Conservation (phyloP, 2,888 invertebrate species). For the Flexamia atlantica region DNA sequence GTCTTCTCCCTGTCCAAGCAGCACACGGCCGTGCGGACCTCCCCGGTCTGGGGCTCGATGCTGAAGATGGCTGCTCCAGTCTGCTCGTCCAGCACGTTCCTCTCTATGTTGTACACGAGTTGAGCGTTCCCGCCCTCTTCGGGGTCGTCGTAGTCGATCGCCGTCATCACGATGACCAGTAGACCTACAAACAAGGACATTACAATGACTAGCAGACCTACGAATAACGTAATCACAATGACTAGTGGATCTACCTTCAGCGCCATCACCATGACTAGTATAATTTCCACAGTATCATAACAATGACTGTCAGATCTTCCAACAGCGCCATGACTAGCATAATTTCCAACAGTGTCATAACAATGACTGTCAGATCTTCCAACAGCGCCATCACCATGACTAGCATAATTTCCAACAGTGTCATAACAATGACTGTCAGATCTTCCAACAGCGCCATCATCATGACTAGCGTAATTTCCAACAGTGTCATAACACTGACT, state of each 20-base stretch:
- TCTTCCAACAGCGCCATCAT: no score
- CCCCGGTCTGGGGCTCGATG: constrained; percentile 96
- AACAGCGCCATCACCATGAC: constrained; percentile 98
- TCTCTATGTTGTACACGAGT: constrained; percentile 95
- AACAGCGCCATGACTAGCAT: no score
- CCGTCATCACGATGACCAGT: constrained; percentile 99
- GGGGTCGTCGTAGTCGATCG: constrained; percentile 97
- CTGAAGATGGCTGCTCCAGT: constrained; percentile 97
- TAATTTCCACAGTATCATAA: no score
- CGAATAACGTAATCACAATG: constrained; percentile 94
- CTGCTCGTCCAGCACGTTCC: constrained; percentile 97
- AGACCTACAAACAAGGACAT: constrained; percentile 92
- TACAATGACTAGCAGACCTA: constrained; percentile 97
- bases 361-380: constrained; percentile 96
- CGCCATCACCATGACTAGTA: constrained; percentile 99
- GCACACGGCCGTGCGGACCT: constrained; percentile 97
- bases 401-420: constrained; percentile 89
- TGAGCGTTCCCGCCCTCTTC: constrained; percentile 97
- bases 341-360: constrained; percentile 98
- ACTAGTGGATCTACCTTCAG: constrained; percentile 91
- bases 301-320: no score
- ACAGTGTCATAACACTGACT: no score
- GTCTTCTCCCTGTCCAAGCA: constrained; percentile 95
- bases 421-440: constrained; percentile 99
- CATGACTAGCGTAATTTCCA: no score